Conservation (phyloP, 2,797 vertebrate species). For the Acanthiza pusilla region DNA sequence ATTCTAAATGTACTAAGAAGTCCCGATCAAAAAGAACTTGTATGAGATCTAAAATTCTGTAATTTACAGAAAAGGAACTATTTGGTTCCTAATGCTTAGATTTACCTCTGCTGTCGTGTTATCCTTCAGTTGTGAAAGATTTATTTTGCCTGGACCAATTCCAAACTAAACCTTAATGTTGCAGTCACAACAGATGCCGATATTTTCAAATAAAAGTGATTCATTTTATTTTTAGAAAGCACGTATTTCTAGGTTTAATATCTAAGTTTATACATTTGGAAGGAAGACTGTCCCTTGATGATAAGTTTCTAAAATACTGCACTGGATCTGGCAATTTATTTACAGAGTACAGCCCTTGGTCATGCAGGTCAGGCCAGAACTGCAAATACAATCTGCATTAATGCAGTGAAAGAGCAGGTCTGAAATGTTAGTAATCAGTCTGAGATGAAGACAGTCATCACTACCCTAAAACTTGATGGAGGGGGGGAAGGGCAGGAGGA, state of each 20-base stretch:
- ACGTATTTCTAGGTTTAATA: not conserved
- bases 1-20: not conserved
- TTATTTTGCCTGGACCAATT: not conserved
- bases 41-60: not conserved
- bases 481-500: not conserved
- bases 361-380: not conserved
- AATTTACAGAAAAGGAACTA: not conserved
- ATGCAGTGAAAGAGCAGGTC: not conserved
- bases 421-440: not conserved
- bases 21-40: not conserved
- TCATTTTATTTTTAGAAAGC: not conserved
- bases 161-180: not conserved
- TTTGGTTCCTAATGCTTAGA: not conserved
- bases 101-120: not conserved
- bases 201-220: not conserved
- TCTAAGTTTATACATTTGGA: not conserved
- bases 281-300: not conserved
- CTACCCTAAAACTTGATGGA: not conserved
- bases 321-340: not conserved
- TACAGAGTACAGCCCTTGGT: not conserved
- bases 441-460: not conserved
- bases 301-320: not conserved
- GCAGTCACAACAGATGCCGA: not conserved
- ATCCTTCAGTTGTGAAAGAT: not conserved
- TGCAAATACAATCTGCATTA: not conserved